Evolutionary conservation across 2,888 invertebrate genomes (phyloP), one percentile per base, ranked within the genome.

Genomic region (Heliconius erato): DNA sequence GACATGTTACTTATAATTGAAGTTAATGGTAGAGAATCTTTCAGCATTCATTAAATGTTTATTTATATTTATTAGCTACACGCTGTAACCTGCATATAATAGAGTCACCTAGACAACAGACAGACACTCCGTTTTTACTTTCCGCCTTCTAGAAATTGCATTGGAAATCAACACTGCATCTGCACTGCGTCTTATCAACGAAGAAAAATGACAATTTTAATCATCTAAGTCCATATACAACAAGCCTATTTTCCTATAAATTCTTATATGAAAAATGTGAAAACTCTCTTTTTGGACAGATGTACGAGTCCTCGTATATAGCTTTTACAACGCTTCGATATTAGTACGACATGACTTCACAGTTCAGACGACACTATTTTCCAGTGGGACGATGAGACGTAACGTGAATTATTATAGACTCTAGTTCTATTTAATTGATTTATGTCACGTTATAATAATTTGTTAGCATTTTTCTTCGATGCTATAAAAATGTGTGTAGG

Each of bases 331-430:
- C 65, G 26, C 28, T 26, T 67, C 67, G 67, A 26, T 71, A 26
- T 71, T 14, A 14, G 6, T 26, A 49, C 16, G 19, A 49, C 16
- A 82, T 83, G 83, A 83, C 68, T 79, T 83, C 83, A 83, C 71
- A 49, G 11, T 74, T 83, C 83, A 83, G 83, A 83, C 83, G 83
- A 83, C 83, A 82, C 82, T 67, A 79, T 76, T 77, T 49, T 81
- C 28, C 77, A 67, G 83, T 82, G 83, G 83, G 83, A 71, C 74
- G 83, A 65, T 74, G 35, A 54, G 63, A 79, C 74, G 44, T 14
- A 12, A 54, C n/a, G 40, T 16, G 59, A 81, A 69, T 79, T 78
- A 83, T 79, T 49, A 59, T 54, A 71, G n/a, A 71, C 74, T 80
- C 44, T 65, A 65, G 74, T 26, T 80, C 44, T 65, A 74, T 74